Percentiles rank a stretch among this genome's conserved stretches.
phyloP scores from a whole-genome alignment of 2,113 vertebrate species.

The Ploceus nigricollis region DNA sequence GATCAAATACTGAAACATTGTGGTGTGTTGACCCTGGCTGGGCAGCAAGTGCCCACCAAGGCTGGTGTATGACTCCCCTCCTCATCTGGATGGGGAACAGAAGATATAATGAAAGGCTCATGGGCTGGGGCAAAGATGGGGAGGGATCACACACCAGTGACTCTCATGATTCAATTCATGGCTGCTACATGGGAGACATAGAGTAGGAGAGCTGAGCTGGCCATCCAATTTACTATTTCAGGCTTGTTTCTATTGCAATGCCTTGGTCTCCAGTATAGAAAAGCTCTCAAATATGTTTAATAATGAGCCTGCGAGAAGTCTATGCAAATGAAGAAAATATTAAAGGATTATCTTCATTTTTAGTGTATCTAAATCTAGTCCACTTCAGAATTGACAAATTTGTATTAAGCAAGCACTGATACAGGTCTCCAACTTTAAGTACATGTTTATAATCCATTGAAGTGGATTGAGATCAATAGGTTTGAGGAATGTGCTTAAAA shows the following conservation, averaged over 20 bases:
- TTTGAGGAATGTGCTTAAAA: slow-evolving; percentile 57
- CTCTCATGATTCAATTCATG: background rate
- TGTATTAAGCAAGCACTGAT: slow-evolving; percentile 35
- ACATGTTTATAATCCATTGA: slow-evolving; percentile 54
- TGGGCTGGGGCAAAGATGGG: background rate
- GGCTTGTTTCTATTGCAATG: background rate
- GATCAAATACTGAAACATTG: background rate
- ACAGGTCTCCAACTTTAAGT: slow-evolving; percentile 32
- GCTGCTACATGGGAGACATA: background rate
- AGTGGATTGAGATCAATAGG: slow-evolving; percentile 56
- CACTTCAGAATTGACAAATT: slow-evolving; percentile 42
- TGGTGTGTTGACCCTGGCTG: background rate
- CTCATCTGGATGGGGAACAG: background rate
- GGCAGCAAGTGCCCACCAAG: background rate
- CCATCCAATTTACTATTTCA: background rate
- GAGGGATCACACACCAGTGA: background rate
- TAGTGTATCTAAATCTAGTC: slow-evolving; percentile 51
- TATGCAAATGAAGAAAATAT: slow-evolving; percentile 19
- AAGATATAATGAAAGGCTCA: background rate
- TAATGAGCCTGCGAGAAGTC: background rate
- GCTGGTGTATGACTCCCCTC: background rate
- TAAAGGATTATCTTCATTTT: slow-evolving; percentile 18
- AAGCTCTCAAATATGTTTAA: background rate
- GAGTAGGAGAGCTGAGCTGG: background rate
- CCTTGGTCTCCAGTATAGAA: background rate